Evolutionary conservation across 1,140 invertebrate genomes (phyloP), one percentile per base, ranked within the genome.

Genomic region (Ptiloglossa arizonensis): DNA sequence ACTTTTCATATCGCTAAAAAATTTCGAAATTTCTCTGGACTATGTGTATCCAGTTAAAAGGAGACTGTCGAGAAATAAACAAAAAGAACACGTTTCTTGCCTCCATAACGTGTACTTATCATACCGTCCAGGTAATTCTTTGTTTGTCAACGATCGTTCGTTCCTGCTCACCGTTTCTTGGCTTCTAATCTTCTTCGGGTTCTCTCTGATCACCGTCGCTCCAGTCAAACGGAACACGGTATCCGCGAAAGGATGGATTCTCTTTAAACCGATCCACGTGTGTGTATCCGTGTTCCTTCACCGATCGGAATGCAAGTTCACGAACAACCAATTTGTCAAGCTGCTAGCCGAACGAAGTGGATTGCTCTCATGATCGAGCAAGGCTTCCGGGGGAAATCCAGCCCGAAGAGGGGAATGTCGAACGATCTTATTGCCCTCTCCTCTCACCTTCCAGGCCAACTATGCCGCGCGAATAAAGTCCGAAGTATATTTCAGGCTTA

Each of bases 401-500:
- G 44, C 41, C n/a, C 17, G 22, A 19, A 35, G 38, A 81, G 44
- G 15, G 29, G 38, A 24, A 59, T 41, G 63, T 73, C 68, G 64
- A 66, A 56, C 46, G 38, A 62, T 71, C 70, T 82, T 85, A 80
- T 76, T 79, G 56, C 70, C 29, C 24, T 8, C 32, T 17, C 15
- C 38, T 48, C 50, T 17, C 19, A n/a, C 46, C 52, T 44, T 35
- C 44, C 24, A 29, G 44, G 59, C 66, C 71, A 75, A 75, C 69
- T 79, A 75, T 73, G 79, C 52, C 83, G 66, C 63, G 44, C n/a
- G 64, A 29, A 57, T 68, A 79, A 80, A 69, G 67, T 70, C 50
- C 62, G 52, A 32, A 56, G 44, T 66, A 77, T 83, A 80, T 76
- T 77, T 82, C 69, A 83, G 70, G 78, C 82, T 83, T 81, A 77